A percentile compares a stretch with the other conserved stretches of the same genome.
These are phyloP conservation scores for Laspeyria flexula DNA, from an alignment of 2,888 invertebrate species.

Conservation along the genomic window DNA sequence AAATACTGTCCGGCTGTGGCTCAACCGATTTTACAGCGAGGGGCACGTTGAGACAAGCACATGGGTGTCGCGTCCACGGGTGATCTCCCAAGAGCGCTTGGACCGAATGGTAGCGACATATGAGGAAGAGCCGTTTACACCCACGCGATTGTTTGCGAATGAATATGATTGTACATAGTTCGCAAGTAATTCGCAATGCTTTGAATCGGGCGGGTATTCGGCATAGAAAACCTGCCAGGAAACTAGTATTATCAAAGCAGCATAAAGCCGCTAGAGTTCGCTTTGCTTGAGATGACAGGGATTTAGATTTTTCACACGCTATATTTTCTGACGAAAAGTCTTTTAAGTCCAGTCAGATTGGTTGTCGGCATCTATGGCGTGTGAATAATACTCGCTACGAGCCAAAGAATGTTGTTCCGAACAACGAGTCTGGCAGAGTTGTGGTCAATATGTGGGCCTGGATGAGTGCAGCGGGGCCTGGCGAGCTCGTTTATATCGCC, in stretches of 20 bases:
- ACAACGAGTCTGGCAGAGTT: background rate
- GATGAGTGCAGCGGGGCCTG: background rate
- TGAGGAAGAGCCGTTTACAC: background rate
- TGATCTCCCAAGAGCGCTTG: background rate
- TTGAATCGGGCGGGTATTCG: background rate
- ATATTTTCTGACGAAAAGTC: slow-evolving; percentile 31
- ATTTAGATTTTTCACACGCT: slow-evolving; percentile 30
- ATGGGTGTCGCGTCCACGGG: too few relatives aligned
- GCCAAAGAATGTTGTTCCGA: background rate
- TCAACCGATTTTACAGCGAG: background rate
- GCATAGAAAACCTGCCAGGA: background rate
- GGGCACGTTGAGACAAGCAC: background rate
- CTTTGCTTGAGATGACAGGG: slow-evolving; percentile 25
- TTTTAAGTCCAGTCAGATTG: slow-evolving; percentile 19
- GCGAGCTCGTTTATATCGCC: background rate
- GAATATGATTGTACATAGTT: background rate
- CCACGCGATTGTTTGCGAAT: background rate
- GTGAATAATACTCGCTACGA: slow-evolving; percentile 19
- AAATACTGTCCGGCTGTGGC: background rate
- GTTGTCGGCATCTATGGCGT: slow-evolving; percentile 31
- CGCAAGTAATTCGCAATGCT: background rate
- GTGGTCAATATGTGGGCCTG: background rate
- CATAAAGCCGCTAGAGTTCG: slow-evolving; percentile 23
- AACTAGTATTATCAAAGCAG: slow-evolving; percentile 9
- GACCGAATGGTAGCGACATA: background rate